Base-by-base conservation (phyloP, 1,140 invertebrate genomes). In the Prorops nasuta region DNA sequence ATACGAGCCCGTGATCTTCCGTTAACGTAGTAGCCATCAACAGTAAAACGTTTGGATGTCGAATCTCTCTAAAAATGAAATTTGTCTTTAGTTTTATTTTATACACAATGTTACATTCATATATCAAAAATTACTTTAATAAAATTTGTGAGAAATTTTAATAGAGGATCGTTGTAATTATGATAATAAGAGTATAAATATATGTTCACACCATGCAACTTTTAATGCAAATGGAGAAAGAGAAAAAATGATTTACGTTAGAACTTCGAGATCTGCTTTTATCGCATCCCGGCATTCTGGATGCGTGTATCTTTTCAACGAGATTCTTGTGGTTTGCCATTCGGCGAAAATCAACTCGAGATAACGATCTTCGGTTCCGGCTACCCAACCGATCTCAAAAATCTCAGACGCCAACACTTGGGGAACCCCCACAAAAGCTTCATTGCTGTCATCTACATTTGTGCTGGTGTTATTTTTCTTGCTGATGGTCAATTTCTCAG, bases 291-390 rank as follows among this genome's bases (percentile, higher is more conserved):
- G 51, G 18, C 64, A 71, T 8, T 65, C 52, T 1, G 60, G 44
- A 42, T 67, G 60, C 0, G 60, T 51, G 22, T 67, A 58, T 40
- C 61, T 61, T 24, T 67, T 67, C 2, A 72, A 18, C 0, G 63
- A 54, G 7, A 71, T 58, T 41, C 56, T 59, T 0, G 67, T 71
- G 21, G 61, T 71, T 34, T 71, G 59, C 70, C 70, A 72, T 36
- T 72, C 70, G 3, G 68, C 70, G 28, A 54, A 67, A 10, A 69
- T 55, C 2, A 68, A 12, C 7, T 69, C 66, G 3, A 72, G 41
- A 35, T 63, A 66, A 20, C 60, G 61, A 49, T 70, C 66, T 22
- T 72, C 68, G 3, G 68, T 71, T 2, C 70, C 70, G 0, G 66
- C 50, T n/a, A 72, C 41, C 50, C 50, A 67, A 12, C 60, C 64